These are phyloP conservation scores for Gavialis gangeticus DNA, from an alignment of 2,113 vertebrate genomes.

Conservation along the genomic window DNA sequence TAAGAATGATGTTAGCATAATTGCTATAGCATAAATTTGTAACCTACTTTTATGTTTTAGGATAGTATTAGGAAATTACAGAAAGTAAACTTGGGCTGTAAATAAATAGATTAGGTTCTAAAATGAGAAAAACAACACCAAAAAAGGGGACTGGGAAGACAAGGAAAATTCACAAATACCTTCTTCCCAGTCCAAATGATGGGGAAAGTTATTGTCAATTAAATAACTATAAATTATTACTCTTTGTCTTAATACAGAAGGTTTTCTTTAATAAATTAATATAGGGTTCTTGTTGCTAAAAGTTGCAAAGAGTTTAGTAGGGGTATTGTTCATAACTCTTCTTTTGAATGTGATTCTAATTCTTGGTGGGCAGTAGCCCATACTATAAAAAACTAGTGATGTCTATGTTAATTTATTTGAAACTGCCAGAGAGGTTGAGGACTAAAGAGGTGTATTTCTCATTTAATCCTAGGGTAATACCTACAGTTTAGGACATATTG, in stretches of 20 bases:
- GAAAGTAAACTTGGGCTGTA: neutral
- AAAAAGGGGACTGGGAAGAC: neutral
- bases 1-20: fast-evolving
- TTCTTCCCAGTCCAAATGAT: neutral
- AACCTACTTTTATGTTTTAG: neutral
- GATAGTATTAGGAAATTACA: neutral
- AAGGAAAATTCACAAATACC: fast-evolving
- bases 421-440: conserved; percentile 6
- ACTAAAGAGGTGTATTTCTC: neutral
- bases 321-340: neutral
- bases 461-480: neutral
- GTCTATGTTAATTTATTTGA: neutral
- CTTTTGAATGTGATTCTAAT: conserved; percentile 9
- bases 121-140: neutral
- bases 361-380: conserved; percentile 35
- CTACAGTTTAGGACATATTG: neutral
- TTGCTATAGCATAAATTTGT: neutral
- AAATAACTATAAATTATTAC: neutral
- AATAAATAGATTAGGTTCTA: neutral
- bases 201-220: neutral
- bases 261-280: neutral
- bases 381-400: conserved; percentile 38
- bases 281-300: neutral
- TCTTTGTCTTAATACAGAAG: conserved; percentile 11
- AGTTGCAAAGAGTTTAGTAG: neutral